A percentile compares a stretch with the other conserved stretches of the same genome.
These are phyloP conservation scores for Pteria penguin DNA, from an alignment of 2,888 invertebrate genomes.

Conservation along the genomic window DNA sequence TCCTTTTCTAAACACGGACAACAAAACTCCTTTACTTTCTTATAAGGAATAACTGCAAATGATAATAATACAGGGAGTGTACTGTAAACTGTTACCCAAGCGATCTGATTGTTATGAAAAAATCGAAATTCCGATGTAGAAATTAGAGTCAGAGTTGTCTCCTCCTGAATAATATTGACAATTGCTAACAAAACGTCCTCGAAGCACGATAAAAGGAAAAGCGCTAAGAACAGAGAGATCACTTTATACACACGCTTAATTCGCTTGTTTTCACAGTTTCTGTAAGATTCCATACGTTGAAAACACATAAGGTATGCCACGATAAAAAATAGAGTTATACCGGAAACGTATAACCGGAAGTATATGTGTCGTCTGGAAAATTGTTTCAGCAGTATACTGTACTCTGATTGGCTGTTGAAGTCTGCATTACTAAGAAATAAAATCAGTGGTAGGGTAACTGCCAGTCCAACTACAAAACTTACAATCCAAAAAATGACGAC, in stretches of 20 bases:
- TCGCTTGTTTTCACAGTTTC: neutral
- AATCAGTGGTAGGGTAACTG: neutral
- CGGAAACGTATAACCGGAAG: neutral
- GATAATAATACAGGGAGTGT: neutral
- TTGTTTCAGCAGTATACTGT: neutral
- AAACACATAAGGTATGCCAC: neutral
- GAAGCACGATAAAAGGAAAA: neutral
- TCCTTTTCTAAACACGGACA: no score
- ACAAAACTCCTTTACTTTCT: no score
- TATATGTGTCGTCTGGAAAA: neutral
- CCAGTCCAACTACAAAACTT: neutral
- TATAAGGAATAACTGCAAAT: neutral
- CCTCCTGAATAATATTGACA: neutral
- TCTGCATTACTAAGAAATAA: neutral
- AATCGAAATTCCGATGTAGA: neutral
- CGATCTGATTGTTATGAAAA: neutral
- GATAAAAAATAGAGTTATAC: neutral
- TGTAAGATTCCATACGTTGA: neutral
- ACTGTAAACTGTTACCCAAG: neutral
- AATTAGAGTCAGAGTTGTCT: neutral
- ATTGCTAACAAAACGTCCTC: neutral
- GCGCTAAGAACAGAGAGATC: neutral
- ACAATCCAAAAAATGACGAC: neutral
- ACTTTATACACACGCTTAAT: neutral
- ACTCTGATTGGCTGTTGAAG: neutral